Conservation (phyloP, 2,113 vertebrate genomes). For the Heterotilapia buettikoferi region DNA sequence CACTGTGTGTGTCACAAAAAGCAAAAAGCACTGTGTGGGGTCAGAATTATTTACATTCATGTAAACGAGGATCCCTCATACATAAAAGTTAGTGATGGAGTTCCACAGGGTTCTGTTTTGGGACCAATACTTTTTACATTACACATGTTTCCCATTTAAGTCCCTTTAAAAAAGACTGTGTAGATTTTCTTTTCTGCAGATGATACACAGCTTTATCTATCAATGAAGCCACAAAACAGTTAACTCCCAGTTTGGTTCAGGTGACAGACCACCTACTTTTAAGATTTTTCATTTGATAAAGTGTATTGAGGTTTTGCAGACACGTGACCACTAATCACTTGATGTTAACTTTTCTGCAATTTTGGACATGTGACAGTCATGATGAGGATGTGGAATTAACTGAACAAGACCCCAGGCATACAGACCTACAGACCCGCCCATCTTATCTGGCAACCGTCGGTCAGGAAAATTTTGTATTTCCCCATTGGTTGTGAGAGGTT, state of each 20-base stretch:
- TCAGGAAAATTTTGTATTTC: not conserved
- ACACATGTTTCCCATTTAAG: not conserved
- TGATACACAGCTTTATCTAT: not conserved
- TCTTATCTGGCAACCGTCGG: not conserved
- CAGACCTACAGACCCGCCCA: not conserved
- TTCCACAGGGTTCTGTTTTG: not conserved
- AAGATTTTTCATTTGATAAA: not conserved
- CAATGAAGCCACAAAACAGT: not conserved
- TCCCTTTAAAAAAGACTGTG: not conserved
- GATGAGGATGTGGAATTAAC: not conserved
- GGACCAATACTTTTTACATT: not conserved
- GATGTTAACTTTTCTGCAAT: not conserved
- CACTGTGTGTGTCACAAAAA: not conserved
- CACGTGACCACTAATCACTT: not conserved
- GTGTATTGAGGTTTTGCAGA: not conserved
- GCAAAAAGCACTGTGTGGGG: not conserved
- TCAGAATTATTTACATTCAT: not conserved
- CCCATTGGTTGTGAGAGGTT: not conserved
- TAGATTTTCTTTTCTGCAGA: not conserved
- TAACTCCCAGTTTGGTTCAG: not conserved
- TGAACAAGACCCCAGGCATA: not conserved
- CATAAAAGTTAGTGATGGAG: not conserved
- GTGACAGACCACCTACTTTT: not conserved
- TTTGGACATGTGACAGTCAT: not conserved
- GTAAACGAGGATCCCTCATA: not conserved